These are phyloP conservation scores for Heliothis virescens DNA, from an alignment of 1,140 invertebrate genomes.

Conservation along the genomic window DNA sequence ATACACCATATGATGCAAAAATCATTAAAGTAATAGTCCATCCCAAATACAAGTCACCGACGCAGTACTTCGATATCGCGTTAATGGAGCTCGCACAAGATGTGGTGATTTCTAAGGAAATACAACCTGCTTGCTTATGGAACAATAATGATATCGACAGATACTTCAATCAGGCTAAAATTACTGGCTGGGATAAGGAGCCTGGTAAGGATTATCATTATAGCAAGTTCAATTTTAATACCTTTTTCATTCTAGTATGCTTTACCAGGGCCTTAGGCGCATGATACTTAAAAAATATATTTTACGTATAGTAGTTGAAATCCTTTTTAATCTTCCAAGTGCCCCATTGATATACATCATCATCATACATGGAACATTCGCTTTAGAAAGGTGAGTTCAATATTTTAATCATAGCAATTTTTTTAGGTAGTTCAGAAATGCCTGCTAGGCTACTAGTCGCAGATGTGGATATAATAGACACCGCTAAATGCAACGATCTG, in stretches of 20 bases:
- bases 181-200: constrained; percentile 63
- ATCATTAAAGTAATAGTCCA: constrained; percentile 79
- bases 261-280: background rate
- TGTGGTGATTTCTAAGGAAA: constrained; percentile 49
- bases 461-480: constrained; percentile 53
- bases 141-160: constrained; percentile 29
- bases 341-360: too few species aligned
- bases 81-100: constrained; percentile 67
- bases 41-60: constrained; percentile 79
- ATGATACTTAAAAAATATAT: too few species aligned
- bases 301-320: too few species aligned
- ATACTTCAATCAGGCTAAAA: constrained; percentile 48
- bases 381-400: background rate
- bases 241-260: background rate
- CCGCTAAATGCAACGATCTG: constrained; percentile 42
- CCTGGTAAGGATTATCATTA: constrained; percentile 45
- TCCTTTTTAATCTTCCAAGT: too few species aligned
- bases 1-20: constrained; percentile 24
- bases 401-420: background rate
- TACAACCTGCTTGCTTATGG: constrained; percentile 67
- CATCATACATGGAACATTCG: too few species aligned
- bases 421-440: constrained; percentile 34
- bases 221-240: background rate
- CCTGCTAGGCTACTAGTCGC: constrained; percentile 54
- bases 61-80: constrained; percentile 84